Base-by-base conservation (phyloP, 2,888 invertebrate species). In the Pandemis heparana region DNA sequence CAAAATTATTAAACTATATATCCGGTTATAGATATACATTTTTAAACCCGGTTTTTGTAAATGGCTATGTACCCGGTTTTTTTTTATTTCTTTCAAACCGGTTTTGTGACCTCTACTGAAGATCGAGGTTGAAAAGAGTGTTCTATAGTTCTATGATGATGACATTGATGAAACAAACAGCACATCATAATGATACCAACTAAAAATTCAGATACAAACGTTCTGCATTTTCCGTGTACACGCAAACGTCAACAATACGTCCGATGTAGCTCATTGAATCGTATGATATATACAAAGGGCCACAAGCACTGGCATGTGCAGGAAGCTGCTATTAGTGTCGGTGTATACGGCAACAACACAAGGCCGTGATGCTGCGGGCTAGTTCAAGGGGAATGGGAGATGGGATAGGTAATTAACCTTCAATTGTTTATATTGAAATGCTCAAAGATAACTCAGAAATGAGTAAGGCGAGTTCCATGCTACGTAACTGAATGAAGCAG, bases 251-350 rank as follows among this genome's bases (percentile, higher is more conserved):
- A 41, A 63, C 62, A 10, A 43, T 60, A n/a, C 7, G 60, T 65
- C 43, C 61, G 41, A 32, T 23, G 41, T 61, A 51, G 72, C 56
- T 56, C 65, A 68, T 72, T 38, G 53, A 46, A 56, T 72, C 48
- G 68, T 32, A 51, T 60, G 51, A 70, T 70, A 63, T 46, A 61
- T 56, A 70, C 51, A 61, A 74, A 65, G 69, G 69, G 74, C 74
- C 56, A 43, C 12, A 39, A 38, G 1, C 18, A 8, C 39, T 43
- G 76, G 75, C 62, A 61, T 18, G 32, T 75, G 77, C 87, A 87
- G 88, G 89, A 89, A 87, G 79, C 81, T 79, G 82, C 85, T 86
- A 85, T 86, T 86, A 83, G 79, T 82, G 81, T 78, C 81, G 76
- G 80, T 75, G 75, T 82, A 83, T 82, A 80, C 79, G 80, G 79